These are phyloP conservation scores for Acridotheres tristis DNA, from an alignment of 2,797 vertebrate genomes.

Conservation along the genomic window DNA sequence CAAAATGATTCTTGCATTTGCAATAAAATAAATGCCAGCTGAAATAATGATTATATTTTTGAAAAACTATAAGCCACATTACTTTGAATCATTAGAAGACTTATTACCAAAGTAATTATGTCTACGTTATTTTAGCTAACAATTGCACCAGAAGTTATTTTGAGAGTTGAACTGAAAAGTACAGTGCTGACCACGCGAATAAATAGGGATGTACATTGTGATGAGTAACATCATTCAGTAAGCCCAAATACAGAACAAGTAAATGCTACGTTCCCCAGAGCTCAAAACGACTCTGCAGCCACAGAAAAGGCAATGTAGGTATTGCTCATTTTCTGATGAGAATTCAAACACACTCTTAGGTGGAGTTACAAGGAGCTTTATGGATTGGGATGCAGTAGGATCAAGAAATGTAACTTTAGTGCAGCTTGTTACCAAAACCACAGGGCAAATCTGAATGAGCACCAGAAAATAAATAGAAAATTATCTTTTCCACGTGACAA, in stretches of 20 bases:
- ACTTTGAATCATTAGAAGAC: not conserved
- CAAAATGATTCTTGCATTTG: not conserved
- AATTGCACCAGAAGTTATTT: not conserved
- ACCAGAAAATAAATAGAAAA: not conserved
- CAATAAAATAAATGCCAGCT: not conserved
- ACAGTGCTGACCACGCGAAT: not conserved
- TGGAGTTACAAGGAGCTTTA: not conserved
- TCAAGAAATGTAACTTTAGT: not conserved
- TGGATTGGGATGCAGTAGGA: not conserved
- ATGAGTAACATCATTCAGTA: not conserved
- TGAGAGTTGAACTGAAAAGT: not conserved
- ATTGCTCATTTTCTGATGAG: accelerated
- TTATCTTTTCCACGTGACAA: not conserved
- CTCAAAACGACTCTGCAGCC: not conserved
- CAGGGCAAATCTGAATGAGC: not conserved
- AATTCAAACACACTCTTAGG: not conserved
- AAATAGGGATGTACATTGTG: not conserved
- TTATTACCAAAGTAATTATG: not conserved
- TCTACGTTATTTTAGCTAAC: not conserved
- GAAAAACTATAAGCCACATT: not conserved
- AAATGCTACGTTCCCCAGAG: not conserved
- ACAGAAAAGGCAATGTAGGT: accelerated
- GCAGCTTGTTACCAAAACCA: not conserved
- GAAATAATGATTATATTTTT: not conserved
- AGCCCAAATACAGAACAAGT: not conserved